These are phyloP conservation scores for Chelonia mydas DNA, from an alignment of 2,797 vertebrate species.

Conservation along the genomic window DNA sequence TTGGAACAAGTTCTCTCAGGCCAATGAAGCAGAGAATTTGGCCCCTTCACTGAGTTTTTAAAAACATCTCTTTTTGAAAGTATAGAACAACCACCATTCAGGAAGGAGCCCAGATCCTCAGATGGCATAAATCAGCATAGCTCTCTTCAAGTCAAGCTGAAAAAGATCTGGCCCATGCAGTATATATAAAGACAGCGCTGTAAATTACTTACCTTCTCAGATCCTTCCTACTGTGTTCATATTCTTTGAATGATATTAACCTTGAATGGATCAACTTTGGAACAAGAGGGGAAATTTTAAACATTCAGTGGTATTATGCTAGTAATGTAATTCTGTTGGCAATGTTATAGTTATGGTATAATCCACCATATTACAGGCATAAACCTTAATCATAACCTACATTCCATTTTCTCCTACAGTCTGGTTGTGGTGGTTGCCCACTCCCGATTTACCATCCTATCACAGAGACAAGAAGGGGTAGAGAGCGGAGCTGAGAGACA, in stretches of 20 bases:
- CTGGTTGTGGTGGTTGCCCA: constrained; percentile 40
- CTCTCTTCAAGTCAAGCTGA: background rate
- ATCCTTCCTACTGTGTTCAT: constrained; percentile 1
- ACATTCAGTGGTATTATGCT: background rate
- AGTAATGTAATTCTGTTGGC: constrained; percentile 46
- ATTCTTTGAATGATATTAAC: constrained; percentile 7
- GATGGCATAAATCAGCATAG: background rate
- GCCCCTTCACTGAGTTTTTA: background rate
- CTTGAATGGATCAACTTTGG: background rate
- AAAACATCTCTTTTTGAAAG: background rate
- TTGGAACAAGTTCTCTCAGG: background rate
- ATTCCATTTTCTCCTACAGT: constrained; percentile 21
- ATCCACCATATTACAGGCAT: background rate
- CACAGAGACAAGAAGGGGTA: constrained; percentile 28
- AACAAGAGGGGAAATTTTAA: background rate
- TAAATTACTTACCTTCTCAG: background rate
- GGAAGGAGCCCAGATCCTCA: background rate
- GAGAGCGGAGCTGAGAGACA: constrained; percentile 32
- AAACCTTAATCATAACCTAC: constrained; percentile 39
- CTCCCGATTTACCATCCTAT: background rate
- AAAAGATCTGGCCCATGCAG: background rate
- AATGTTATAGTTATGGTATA: constrained; percentile 18
- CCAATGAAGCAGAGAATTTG: background rate
- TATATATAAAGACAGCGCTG: background rate
- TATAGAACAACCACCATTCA: background rate